phyloP scores from a whole-genome alignment of 2,888 invertebrate species.

The Actias luna region DNA sequence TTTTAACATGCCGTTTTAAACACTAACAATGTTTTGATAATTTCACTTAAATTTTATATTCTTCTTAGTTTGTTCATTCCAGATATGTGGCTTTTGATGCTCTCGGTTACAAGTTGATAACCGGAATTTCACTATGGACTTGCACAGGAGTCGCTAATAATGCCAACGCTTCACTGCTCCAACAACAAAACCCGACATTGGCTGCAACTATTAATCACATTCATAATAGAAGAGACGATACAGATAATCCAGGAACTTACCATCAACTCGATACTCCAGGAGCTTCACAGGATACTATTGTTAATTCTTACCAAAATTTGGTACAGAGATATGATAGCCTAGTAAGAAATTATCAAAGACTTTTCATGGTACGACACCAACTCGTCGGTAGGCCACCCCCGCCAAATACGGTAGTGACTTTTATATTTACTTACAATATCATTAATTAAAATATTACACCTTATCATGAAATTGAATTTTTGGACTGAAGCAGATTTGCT shows the following conservation, averaged over 20 bases:
- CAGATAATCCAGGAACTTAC: constrained; percentile 40
- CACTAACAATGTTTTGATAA: background rate
- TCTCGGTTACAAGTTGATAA: constrained; percentile 90
- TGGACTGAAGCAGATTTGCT: too few relatives aligned
- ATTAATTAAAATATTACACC: too few relatives aligned
- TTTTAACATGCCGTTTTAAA: background rate
- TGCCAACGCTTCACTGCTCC: constrained; percentile 44
- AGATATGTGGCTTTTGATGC: constrained; percentile 93
- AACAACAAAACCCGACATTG: constrained; percentile 43
- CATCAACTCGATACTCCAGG: constrained; percentile 50
- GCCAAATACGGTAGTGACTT: constrained; percentile 59
- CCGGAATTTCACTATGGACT: constrained; percentile 86
- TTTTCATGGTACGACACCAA: constrained; percentile 74
- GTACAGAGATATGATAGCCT: constrained; percentile 77
- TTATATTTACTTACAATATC: background rate
- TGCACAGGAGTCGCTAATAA: constrained; percentile 37
- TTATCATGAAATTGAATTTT: background rate
- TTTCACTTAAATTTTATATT: constrained; percentile 12
- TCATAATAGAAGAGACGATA: constrained; percentile 48
- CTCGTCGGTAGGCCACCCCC: constrained; percentile 64
- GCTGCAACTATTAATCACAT: constrained; percentile 44
- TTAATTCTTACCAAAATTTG: constrained; percentile 74
- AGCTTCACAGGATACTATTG: constrained; percentile 67
- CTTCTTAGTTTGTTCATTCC: constrained; percentile 43
- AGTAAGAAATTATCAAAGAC: constrained; percentile 74